Conservation (phyloP, 1,140 invertebrate genomes). For the Andricus grossulariae region DNA sequence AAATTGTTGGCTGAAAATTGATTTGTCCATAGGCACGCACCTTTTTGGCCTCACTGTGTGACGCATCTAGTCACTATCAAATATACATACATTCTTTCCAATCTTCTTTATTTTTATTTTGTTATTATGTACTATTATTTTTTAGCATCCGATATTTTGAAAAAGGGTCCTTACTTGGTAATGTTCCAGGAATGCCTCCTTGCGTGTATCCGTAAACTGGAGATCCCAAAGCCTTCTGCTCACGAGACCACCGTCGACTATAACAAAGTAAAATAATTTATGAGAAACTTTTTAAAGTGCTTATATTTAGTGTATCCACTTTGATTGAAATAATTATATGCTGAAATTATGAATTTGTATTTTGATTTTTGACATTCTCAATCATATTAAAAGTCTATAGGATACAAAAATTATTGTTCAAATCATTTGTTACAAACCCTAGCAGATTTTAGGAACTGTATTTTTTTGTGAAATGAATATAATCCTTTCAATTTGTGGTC, state of each 20-base stretch:
- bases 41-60: no score
- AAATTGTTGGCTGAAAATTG: no score
- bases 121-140: not conserved
- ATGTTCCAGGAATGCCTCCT: slow-evolving; percentile 77
- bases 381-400: no score
- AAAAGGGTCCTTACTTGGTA: slow-evolving; percentile 59
- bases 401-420: no score
- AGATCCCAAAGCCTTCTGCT: slow-evolving; percentile 88
- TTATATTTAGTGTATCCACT: not conserved
- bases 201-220: slow-evolving; percentile 90
- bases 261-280: slow-evolving; percentile 44
- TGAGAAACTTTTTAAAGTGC: not conserved
- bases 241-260: slow-evolving; percentile 90
- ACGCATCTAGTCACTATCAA: no score
- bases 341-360: no score
- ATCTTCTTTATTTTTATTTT: not conserved
- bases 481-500: not conserved
- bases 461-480: slow-evolving; percentile 24
- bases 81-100: slow-evolving; percentile 14
- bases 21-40: no score
- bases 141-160: not conserved
- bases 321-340: no score
- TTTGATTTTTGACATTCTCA: no score
- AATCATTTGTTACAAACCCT: no score
- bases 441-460: no score